Evolutionary conservation across 2,113 vertebrate genomes (phyloP).

Genomic region (Dromas ardeola): DNA sequence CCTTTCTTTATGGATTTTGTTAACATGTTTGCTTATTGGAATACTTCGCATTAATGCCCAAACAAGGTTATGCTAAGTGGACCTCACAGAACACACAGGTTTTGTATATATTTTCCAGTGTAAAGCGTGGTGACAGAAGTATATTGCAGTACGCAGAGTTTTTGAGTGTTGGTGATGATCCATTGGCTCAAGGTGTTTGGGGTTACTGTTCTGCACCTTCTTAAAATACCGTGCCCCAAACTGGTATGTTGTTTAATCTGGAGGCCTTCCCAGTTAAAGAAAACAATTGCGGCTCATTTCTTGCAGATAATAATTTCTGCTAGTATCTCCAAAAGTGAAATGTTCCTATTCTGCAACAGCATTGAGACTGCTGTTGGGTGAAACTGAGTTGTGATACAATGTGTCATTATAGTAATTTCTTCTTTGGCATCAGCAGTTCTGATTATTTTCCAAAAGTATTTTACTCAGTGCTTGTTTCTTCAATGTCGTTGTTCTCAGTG

Average conservation of each 20-base stretch:
- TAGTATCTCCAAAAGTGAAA: not conserved
- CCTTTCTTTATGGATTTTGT: not conserved
- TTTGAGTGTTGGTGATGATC: not conserved
- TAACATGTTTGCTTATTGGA: not conserved
- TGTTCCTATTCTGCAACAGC: not conserved
- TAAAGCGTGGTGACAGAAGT: not conserved
- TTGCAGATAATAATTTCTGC: not conserved
- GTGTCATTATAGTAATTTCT: not conserved
- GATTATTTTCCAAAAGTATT: not conserved
- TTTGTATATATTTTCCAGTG: not conserved
- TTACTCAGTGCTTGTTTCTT: not conserved
- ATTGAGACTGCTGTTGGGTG: not conserved
- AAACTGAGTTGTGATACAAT: not conserved
- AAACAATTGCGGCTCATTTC: not conserved
- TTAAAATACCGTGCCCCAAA: not conserved
- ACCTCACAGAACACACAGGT: not conserved
- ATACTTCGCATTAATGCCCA: not conserved
- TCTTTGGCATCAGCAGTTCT: not conserved
- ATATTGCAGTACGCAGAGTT: not conserved
- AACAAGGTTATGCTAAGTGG: not conserved
- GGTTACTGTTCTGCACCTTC: not conserved
- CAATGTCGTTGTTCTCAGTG: not conserved
- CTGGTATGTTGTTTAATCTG: not conserved
- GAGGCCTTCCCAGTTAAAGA: not conserved
- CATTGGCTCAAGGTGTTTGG: not conserved